phyloP scores from a whole-genome alignment of 2,888 invertebrate species.

The Drosophila birchii region DNA sequence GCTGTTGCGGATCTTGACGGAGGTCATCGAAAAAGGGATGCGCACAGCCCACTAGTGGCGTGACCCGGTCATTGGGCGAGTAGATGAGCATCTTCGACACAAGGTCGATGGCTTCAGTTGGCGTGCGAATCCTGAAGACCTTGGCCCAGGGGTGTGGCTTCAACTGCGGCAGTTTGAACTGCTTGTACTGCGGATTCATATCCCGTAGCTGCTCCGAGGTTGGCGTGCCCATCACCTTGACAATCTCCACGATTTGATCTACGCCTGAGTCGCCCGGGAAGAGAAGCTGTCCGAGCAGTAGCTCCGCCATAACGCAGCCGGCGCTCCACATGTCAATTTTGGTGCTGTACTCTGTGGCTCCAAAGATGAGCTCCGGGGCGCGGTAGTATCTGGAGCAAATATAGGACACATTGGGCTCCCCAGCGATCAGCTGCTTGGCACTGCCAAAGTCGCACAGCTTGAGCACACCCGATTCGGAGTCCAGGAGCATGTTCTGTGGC shows the following conservation, averaged over 20 bases:
- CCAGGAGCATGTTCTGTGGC: constrained; percentile 98
- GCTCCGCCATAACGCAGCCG: constrained; percentile 98
- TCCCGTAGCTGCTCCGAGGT: constrained; percentile 99
- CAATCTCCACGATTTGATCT: constrained; percentile 99
- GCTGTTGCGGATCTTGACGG: constrained; percentile 95
- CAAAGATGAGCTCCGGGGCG: constrained; percentile 99
- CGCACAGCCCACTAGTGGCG: constrained; percentile 98
- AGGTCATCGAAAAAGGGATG: constrained; percentile 99
- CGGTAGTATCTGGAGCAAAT: constrained; percentile 99
- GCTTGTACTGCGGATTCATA: constrained; percentile 99
- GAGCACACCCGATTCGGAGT: constrained; percentile 97
- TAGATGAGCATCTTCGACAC: constrained; percentile 97
- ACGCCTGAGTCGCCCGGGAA: constrained; percentile 99
- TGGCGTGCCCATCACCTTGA: constrained; percentile 99
- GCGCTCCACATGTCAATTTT: constrained; percentile 99
- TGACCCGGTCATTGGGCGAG: constrained; percentile 97
- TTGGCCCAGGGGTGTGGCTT: constrained; percentile 99
- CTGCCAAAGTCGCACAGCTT: constrained; percentile 99
- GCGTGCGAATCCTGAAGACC: constrained; percentile 96
- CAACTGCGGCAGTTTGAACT: constrained; percentile 99
- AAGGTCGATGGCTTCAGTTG: constrained; percentile 95
- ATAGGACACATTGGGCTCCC: constrained; percentile 99
- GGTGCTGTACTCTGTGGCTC: constrained; percentile 98
- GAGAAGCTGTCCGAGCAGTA: constrained; percentile 98
- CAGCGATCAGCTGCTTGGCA: constrained; percentile 97